These are phyloP conservation scores for Poecilia gillii DNA, from an alignment of 2,797 vertebrate species.

Conservation along the genomic window DNA sequence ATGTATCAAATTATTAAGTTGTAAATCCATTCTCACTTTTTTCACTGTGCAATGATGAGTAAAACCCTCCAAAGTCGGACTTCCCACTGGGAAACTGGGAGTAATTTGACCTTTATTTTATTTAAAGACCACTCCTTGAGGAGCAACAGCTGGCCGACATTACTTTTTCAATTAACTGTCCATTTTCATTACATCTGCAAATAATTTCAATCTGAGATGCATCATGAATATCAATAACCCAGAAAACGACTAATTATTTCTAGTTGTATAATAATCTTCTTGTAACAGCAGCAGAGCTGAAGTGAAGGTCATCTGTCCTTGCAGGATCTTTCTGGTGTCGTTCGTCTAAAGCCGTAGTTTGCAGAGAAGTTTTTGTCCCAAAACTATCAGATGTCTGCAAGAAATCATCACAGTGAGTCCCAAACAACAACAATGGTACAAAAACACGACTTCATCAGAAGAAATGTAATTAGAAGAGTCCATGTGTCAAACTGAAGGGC, in stretches of 20 bases:
- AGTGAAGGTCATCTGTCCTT: background rate
- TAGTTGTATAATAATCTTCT: background rate
- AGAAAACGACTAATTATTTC: background rate
- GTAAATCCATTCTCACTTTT: too few relatives aligned
- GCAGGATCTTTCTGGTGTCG: background rate
- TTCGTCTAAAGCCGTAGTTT: background rate
- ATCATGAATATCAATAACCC: background rate
- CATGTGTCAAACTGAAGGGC: too few relatives aligned
- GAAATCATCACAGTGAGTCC: background rate
- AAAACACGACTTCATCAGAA: background rate
- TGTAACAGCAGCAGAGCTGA: background rate
- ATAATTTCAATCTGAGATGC: background rate
- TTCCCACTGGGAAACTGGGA: too few relatives aligned
- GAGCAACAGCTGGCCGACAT: background rate
- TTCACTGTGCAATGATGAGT: too few relatives aligned
- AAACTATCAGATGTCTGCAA: background rate
- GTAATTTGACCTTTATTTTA: background rate
- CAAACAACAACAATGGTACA: background rate
- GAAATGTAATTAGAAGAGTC: background rate
- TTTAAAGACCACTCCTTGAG: background rate
- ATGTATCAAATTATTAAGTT: too few relatives aligned
- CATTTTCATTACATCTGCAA: background rate
- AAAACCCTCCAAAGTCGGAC: too few relatives aligned
- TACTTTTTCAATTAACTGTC: background rate
- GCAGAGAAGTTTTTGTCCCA: background rate